Base-by-base conservation (phyloP, 2,888 invertebrate species). In the Epinotia ramella region DNA sequence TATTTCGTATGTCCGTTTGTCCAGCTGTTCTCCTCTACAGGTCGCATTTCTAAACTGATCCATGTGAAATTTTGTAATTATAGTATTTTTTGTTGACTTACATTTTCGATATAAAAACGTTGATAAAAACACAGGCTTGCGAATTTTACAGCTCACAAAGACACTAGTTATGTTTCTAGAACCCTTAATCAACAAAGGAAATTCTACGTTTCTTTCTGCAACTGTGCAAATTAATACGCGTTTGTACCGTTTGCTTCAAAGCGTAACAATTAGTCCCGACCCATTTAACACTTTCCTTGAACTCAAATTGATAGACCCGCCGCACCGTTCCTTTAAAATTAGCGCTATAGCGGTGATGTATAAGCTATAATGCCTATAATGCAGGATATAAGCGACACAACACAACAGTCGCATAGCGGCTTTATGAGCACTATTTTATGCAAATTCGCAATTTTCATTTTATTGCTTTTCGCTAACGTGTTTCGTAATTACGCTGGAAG, bases 401-500 rank as follows among this genome's bases (percentile, higher is more conserved):
- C 3, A 28, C 57, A 67, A 40, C 57, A 59, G 53, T 68, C 59
- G 46, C n/a, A 44, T 7, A 59, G 57, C 20, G 20, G 68, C 57
- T 46, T 59, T 24, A 69, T 28, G 68, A 69, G 46, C 59, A 59
- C 59, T 69, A 69, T 59, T 69, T 69, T 69, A 69, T 69, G 68
- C 68, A 69, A 69, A 69, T 59, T 44, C 44, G 59, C 59, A 46
- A 59, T 69, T 59, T 69, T 16, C 59, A 24, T 69, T 69, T 69
- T 46, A 69, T 59, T 46, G 59, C 68, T 59, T 59, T 59, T 69
- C 59, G 59, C 59, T 69, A 69, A 68, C 68, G 57, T 59, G 59
- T 59, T 68, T 59, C 44, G 59, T 59, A 69, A 69, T 69, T 59
- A 44, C 44, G 68, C 24, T 13, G 59, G 68, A 68, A 53, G 68